Percentiles rank a stretch among this genome's conserved stretches.
Conservation (phyloP, 2,888 invertebrate genomes). For the Cecidostiba fungosa region DNA sequence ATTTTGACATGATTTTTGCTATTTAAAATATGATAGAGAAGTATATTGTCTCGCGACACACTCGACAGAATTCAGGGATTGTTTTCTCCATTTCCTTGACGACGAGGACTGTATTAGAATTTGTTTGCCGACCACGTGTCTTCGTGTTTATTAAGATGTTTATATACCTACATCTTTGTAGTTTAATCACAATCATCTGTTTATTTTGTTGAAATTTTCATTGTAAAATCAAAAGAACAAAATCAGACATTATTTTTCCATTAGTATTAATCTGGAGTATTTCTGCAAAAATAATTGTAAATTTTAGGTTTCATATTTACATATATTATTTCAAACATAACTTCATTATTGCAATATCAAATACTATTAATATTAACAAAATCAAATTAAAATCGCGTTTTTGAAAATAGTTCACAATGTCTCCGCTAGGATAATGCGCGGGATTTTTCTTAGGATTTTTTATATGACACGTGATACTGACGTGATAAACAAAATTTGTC, state of each 20-base stretch:
- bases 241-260: too few relatives aligned
- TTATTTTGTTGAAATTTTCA: neutral
- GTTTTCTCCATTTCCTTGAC: slow-evolving; percentile 62
- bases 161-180: too few relatives aligned
- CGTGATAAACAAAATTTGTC: too few relatives aligned
- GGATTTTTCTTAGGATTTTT: neutral
- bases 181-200: too few relatives aligned
- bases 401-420: neutral
- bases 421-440: neutral
- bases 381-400: neutral
- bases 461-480: neutral
- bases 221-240: too few relatives aligned
- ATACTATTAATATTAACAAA: slow-evolving; percentile 8
- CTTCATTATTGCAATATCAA: too few relatives aligned
- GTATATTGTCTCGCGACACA: neutral
- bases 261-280: too few relatives aligned
- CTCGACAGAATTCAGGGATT: slow-evolving; percentile 6
- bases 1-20: slow-evolving; percentile 69
- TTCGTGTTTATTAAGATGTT: neutral
- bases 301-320: too few relatives aligned
- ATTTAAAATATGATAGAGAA: neutral
- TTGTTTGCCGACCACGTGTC: neutral
- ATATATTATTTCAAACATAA: too few relatives aligned
- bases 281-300: neutral
- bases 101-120: slow-evolving; percentile 17